Evolutionary conservation across 2,113 vertebrate species (phyloP).

Genomic region (Phaethornis superciliosus): DNA sequence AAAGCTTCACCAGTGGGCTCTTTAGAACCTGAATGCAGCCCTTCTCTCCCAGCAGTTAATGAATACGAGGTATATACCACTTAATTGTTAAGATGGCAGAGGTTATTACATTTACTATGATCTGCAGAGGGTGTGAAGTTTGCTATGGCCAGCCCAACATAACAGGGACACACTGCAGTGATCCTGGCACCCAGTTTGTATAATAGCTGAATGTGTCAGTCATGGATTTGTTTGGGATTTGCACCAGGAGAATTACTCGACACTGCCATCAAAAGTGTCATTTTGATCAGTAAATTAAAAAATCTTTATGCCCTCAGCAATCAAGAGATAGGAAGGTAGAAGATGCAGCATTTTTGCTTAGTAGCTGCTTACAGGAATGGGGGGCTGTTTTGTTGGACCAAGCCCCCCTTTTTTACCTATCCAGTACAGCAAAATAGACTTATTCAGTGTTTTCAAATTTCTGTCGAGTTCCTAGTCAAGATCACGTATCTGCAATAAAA

Average conservation of each 20-base stretch:
- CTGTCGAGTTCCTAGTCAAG: neutral
- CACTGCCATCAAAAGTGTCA: neutral
- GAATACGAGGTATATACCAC: neutral
- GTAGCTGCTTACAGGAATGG: neutral
- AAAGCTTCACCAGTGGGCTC: neutral
- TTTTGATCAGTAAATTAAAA: conserved; percentile 10
- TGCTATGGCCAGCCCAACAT: neutral
- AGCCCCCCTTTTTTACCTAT: neutral
- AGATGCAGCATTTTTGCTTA: neutral
- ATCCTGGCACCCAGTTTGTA: neutral
- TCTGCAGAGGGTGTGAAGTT: neutral
- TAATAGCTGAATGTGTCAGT: neutral
- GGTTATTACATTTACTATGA: neutral
- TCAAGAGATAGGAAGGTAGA: neutral
- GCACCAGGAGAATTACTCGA: neutral
- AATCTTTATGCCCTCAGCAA: neutral
- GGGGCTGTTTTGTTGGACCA: neutral
- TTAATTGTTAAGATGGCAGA: neutral
- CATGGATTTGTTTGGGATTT: neutral
- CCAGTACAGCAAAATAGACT: neutral
- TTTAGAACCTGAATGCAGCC: neutral
- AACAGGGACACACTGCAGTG: neutral
- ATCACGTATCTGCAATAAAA: neutral
- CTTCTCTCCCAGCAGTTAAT: neutral
- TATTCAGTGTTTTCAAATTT: neutral